A percentile compares a stretch with the other conserved stretches of the same genome.
Conservation (phyloP, 2,113 vertebrate species). For the Neodon shergylaensis region DNA sequence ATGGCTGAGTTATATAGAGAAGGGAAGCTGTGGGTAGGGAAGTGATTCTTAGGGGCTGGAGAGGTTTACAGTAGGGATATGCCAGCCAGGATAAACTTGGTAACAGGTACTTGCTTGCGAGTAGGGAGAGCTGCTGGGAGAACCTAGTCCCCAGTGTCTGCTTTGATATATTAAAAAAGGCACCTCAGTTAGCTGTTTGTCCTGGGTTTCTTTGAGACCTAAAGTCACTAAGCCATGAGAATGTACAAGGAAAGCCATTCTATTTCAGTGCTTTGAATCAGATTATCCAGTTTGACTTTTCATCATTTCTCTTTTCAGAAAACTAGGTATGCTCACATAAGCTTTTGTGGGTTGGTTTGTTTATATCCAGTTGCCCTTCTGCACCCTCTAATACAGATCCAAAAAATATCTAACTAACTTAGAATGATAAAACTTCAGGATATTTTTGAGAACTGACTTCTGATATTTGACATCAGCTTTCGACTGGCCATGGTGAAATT, state of each 20-base stretch:
- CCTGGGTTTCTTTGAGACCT: not conserved
- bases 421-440: not conserved
- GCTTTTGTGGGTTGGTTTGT: not conserved
- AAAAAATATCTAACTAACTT: not conserved
- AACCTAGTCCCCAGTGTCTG: not conserved
- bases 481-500: constrained; percentile 24
- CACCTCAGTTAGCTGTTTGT: not conserved
- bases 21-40: not conserved
- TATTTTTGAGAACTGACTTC: not conserved
- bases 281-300: constrained; percentile 55
- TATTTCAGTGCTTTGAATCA: constrained; percentile 13
- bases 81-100: not conserved
- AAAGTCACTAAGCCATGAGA: constrained; percentile 22
- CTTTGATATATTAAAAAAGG: not conserved
- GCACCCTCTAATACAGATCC: fast-evolving
- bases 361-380: constrained; percentile 10
- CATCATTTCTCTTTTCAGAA: constrained; percentile 32
- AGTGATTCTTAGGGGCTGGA: not conserved
- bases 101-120: not conserved
- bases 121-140: not conserved
- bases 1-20: not conserved
- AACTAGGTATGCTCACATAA: constrained; percentile 13
- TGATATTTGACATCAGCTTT: not conserved
- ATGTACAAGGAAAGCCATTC: constrained; percentile 54
- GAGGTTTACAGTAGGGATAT: not conserved